These are phyloP conservation scores for Onthophagus sagittarius DNA, from an alignment of 2,888 invertebrate genomes.

Conservation along the genomic window DNA sequence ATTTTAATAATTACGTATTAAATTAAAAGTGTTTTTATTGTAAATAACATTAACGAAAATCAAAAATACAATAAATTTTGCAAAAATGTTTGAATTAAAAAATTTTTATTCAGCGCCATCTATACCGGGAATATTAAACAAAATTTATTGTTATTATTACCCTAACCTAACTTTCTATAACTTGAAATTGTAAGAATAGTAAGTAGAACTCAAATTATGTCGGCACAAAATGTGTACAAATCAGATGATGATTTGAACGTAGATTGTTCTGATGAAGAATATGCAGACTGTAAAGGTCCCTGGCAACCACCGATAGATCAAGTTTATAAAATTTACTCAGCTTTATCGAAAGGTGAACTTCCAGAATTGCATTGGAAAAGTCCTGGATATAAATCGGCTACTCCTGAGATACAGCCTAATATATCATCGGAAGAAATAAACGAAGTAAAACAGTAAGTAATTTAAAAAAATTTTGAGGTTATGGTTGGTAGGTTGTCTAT, in stretches of 20 bases:
- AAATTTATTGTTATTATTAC: too few relatives aligned
- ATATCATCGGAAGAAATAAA: conserved; percentile 36
- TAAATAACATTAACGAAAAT: too few relatives aligned
- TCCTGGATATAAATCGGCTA: conserved; percentile 72
- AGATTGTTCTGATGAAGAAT: conserved; percentile 66
- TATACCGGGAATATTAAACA: too few relatives aligned
- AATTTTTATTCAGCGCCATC: too few relatives aligned
- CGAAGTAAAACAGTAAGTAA: conserved; percentile 48
- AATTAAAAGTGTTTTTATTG: too few relatives aligned
- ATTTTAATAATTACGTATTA: too few relatives aligned
- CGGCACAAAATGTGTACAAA: too few relatives aligned
- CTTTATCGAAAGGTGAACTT: conserved; percentile 64
- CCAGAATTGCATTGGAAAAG: conserved; percentile 76
- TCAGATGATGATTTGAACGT: conserved; percentile 57
- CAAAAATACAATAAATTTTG: too few relatives aligned
- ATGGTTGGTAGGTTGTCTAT: neutral
- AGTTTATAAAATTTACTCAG: conserved; percentile 66
- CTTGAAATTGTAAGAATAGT: too few relatives aligned
- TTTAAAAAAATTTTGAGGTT: neutral
- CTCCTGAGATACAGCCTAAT: conserved; percentile 54
- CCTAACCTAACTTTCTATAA: too few relatives aligned
- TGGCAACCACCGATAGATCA: conserved; percentile 69
- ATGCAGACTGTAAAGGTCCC: conserved; percentile 52
- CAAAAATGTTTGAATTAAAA: too few relatives aligned
- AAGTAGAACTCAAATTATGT: too few relatives aligned